Evolutionary conservation across 2,113 vertebrate genomes (phyloP).

Genomic region (Peromyscus californicus): DNA sequence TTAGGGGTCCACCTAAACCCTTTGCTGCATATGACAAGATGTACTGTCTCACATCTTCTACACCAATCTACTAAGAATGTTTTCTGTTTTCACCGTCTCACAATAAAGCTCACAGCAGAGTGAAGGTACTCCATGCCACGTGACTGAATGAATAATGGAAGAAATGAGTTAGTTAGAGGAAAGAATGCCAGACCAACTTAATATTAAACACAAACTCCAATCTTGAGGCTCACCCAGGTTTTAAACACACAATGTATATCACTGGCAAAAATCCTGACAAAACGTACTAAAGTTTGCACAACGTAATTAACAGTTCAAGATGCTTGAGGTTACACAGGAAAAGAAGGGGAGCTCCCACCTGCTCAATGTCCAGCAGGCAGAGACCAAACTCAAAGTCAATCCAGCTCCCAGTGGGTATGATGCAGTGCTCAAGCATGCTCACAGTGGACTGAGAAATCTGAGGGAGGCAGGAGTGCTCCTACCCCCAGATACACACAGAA

Average conservation of each 20-base stretch:
- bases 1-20: neutral
- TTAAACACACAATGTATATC: neutral
- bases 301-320: slow-evolving; percentile 8
- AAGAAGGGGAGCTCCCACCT: neutral
- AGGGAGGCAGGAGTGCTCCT: neutral
- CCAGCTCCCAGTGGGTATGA: neutral
- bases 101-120: neutral
- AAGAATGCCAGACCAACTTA: neutral
- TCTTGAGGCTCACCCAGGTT: neutral
- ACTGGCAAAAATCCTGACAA: neutral
- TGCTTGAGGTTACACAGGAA: neutral
- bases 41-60: neutral
- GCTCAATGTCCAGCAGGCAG: neutral
- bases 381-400: neutral
- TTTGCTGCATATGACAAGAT: neutral
- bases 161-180: neutral
- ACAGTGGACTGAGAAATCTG: neutral
- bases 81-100: neutral
- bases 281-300: neutral
- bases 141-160: neutral
- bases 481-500: no score
- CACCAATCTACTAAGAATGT: neutral
- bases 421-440: neutral
- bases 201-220: neutral
- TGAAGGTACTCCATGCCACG: neutral